These are phyloP conservation scores for Otolemur crassicaudatus DNA, from an alignment of 2,797 vertebrate genomes.

Conservation along the genomic window DNA sequence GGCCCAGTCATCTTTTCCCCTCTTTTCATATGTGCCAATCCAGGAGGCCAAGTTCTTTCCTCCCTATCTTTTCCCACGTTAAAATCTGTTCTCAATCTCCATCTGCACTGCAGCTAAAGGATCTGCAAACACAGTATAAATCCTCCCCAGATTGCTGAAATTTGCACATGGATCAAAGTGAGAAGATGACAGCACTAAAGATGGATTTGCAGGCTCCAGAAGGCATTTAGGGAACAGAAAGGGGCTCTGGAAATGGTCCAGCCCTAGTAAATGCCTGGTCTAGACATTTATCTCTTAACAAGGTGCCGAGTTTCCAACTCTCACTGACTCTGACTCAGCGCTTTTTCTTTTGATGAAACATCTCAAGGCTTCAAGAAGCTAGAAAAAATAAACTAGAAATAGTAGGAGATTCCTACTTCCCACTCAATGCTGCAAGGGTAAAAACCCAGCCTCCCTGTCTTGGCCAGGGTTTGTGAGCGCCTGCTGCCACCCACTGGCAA, in stretches of 20 bases:
- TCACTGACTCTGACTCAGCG: not conserved
- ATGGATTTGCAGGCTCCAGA: not conserved
- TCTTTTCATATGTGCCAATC: not conserved
- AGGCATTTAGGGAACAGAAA: not conserved
- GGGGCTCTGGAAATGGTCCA: not conserved
- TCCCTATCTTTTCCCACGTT: not conserved
- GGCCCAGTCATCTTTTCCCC: not conserved
- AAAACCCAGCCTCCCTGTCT: not conserved
- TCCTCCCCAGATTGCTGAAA: not conserved
- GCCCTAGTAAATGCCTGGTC: not conserved
- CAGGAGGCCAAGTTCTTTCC: not conserved
- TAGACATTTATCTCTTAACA: conserved; percentile 33
- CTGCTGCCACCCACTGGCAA: conserved; percentile 76
- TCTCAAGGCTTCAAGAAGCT: conserved; percentile 36
- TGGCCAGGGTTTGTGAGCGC: conserved; percentile 22
- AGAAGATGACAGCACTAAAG: not conserved
- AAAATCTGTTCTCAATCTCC: conserved; percentile 19
- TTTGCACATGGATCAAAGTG: not conserved
- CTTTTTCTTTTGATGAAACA: conserved; percentile 32
- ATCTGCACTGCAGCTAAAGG: not conserved
- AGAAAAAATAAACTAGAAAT: conserved; percentile 57
- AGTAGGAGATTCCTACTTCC: not conserved
- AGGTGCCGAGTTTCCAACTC: not conserved
- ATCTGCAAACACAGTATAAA: not conserved
- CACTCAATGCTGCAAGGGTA: not conserved